Base-by-base conservation (phyloP, 2,888 invertebrate species). In the Drosophila monieri region DNA sequence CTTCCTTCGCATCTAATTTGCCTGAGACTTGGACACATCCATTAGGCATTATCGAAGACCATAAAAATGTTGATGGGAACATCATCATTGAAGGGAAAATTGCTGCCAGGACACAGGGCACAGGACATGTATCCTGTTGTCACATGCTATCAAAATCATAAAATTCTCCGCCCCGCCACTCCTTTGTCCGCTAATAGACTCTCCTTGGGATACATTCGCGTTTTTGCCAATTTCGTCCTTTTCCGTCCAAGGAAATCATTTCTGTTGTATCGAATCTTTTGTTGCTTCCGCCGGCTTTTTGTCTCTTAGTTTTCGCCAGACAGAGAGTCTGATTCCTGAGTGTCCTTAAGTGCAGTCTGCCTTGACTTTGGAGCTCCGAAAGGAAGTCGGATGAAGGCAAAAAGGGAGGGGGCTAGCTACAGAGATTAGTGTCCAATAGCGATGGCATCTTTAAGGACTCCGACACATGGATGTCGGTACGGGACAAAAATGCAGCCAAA, bases 181-280 rank as follows among this genome's bases (percentile, higher is more conserved):
- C 61, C 85, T 80, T 83, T 83, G 83, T 85, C 83, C 74, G 76
- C 89, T 89, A 89, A 88, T 88, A 88, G 85, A 80, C 77, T 77
- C 76, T 6, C 10, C 64, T 23, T 12, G 12, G 44, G 44, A 39
- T 78, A 70, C 73, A 76, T 65, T 61, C 66, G 74, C 76, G 73
- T 55, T 74, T 62, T 65, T 77, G 76, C 80, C 83, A 80, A 77
- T 83, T 84, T 81, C 71, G 73, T 27, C 27, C 68, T 75, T 72
- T 85, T 79, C 77, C 81, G 74, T 71, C 60, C 60, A 47, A 74
- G 85, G 80, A 78, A 88, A 79, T 88, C 77, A 84, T 88, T 87
- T 87, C 87, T 84, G 85, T 87, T 87, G 78, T 84, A 84, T 80
- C 78, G 83, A 76, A 64, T 78, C 77, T 80, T 80, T 84, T 81